These are phyloP conservation scores for Orycteropus afer DNA, from an alignment of 2,113 vertebrate genomes.

Conservation along the genomic window DNA sequence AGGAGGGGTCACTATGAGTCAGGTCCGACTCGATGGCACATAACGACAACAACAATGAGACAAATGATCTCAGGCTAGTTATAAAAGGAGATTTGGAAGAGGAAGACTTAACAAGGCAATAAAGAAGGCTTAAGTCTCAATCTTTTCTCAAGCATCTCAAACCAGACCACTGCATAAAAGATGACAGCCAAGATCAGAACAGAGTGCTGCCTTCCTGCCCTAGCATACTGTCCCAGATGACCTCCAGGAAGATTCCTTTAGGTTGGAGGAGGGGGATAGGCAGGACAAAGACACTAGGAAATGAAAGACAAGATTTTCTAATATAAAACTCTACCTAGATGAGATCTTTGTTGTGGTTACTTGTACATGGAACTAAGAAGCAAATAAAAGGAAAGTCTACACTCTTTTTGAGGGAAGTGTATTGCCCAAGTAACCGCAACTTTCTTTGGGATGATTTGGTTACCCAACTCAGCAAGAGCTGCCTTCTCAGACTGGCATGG, in stretches of 20 bases:
- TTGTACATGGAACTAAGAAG: background rate
- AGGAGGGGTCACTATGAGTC: too few species aligned
- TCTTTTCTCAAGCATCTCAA: background rate
- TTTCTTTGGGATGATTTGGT: background rate
- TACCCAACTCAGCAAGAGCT: background rate
- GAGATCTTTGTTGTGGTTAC: background rate
- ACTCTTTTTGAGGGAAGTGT: background rate
- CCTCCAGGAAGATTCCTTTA: background rate
- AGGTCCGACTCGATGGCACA: too few species aligned
- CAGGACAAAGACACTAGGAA: background rate
- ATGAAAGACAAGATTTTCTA: background rate
- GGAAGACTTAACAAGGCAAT: background rate
- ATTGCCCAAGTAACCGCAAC: background rate
- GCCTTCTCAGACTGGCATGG: background rate
- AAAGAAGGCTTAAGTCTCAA: background rate
- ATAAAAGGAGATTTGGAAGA: background rate
- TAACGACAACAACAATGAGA: too few species aligned
- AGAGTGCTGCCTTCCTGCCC: background rate
- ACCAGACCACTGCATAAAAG: background rate
- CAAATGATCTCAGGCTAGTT: background rate
- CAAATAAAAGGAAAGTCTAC: background rate
- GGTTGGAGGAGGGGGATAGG: too few species aligned
- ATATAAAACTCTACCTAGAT: background rate
- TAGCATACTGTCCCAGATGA: background rate
- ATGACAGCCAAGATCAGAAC: background rate